These are phyloP conservation scores for Saturnia japonica DNA, from an alignment of 2,888 invertebrate species.

Conservation along the genomic window DNA sequence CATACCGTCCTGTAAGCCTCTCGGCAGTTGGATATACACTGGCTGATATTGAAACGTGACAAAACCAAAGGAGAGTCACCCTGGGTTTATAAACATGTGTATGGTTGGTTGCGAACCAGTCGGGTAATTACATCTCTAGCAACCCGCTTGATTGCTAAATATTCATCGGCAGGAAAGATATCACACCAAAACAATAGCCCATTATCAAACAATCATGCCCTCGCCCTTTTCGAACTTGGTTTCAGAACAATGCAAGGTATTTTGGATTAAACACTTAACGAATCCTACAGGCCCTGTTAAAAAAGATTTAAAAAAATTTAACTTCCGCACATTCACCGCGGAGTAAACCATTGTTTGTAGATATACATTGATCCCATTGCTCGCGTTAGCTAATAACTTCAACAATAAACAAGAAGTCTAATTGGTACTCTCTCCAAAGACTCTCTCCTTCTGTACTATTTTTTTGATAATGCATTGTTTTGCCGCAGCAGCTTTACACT, in stretches of 20 bases:
- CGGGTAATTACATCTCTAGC: too few relatives aligned
- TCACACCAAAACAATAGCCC: neutral
- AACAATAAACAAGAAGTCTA: conserved; percentile 9
- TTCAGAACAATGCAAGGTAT: conserved; percentile 37
- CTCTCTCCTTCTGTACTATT: neutral
- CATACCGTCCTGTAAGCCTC: too few relatives aligned
- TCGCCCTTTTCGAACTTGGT: conserved; percentile 15
- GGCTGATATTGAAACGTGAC: too few relatives aligned
- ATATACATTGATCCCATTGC: conserved; percentile 20
- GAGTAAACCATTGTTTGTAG: conserved; percentile 17
- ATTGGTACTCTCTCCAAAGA: neutral
- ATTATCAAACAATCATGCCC: conserved; percentile 2
- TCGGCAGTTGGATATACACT: too few relatives aligned
- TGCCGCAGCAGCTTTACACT: neutral
- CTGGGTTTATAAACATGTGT: too few relatives aligned
- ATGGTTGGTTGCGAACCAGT: too few relatives aligned
- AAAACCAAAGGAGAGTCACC: too few relatives aligned
- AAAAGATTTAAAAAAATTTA: conserved; percentile 24
- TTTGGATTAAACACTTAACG: conserved; percentile 25
- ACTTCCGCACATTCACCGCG: conserved; percentile 41
- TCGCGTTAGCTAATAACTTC: conserved; percentile 3
- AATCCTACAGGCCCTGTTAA: conserved; percentile 32
- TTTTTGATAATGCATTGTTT: neutral
- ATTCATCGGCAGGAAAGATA: neutral
- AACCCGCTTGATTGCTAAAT: too few relatives aligned